Percentiles rank a stretch among this genome's conserved stretches.
Conservation (phyloP, 2,797 vertebrate species). For the Nyctibius grandis region DNA sequence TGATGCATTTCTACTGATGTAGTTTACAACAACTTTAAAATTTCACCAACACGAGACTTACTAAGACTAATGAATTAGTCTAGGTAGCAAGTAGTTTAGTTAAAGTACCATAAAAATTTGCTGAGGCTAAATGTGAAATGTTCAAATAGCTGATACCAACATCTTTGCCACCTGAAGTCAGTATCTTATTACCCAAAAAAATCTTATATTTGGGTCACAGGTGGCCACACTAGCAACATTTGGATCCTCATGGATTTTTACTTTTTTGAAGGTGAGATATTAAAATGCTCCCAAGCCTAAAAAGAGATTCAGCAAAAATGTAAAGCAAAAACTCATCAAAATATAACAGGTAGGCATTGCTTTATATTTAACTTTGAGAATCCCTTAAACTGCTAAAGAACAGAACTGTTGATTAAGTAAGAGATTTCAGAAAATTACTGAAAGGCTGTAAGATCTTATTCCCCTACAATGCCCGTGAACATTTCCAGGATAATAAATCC, state of each 20-base stretch:
- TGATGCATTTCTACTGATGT: not conserved
- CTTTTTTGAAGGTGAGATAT: not conserved
- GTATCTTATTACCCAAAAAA: not conserved
- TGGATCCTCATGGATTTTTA: not conserved
- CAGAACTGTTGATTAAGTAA: not conserved
- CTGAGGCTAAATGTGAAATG: not conserved
- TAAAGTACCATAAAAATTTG: not conserved
- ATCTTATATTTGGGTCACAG: not conserved
- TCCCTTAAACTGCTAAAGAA: not conserved
- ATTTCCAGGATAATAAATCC: slow-evolving; percentile 41
- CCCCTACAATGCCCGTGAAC: not conserved
- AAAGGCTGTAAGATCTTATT: not conserved
- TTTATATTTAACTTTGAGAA: not conserved
- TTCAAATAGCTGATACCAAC: not conserved
- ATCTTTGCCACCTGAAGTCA: not conserved
- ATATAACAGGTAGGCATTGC: not conserved
- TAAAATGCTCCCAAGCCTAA: not conserved
- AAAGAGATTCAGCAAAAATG: not conserved
- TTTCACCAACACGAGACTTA: not conserved
- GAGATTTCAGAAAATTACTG: slow-evolving; percentile 22
- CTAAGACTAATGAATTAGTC: not conserved
- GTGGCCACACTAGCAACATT: not conserved
- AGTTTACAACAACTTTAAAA: not conserved
- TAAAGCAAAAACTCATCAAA: not conserved
- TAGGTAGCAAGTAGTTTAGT: not conserved